These are phyloP conservation scores for Cyrtodaria siliqua DNA, from an alignment of 2,888 invertebrate genomes.

Conservation along the genomic window DNA sequence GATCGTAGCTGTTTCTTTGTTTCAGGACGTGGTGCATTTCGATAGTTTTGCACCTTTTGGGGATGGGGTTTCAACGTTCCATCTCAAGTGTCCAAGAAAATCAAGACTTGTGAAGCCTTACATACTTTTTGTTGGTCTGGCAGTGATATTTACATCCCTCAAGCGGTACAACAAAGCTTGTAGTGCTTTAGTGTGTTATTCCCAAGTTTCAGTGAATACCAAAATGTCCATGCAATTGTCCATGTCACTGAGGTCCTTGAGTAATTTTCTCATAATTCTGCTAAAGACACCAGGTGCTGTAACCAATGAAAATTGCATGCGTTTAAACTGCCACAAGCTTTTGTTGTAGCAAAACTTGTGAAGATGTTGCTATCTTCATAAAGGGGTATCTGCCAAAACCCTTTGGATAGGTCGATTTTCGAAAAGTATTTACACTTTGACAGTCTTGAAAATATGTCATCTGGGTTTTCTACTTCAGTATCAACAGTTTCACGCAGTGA, in stretches of 20 bases:
- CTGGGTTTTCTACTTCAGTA: conserved; percentile 54
- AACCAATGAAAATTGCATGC: conserved; percentile 12
- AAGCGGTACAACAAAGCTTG: not conserved
- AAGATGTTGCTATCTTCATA: not conserved
- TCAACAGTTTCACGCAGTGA: conserved; percentile 29
- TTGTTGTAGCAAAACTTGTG: no score
- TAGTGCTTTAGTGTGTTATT: not conserved
- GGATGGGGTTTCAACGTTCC: conserved; percentile 1
- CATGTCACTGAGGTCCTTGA: not conserved
- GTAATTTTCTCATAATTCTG: conserved; percentile 15
- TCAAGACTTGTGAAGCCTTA: not conserved
- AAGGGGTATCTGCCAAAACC: conserved; percentile 65
- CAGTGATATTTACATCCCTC: not conserved
- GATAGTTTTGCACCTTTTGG: not conserved
- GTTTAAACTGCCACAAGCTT: not conserved
- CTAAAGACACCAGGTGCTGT: not conserved
- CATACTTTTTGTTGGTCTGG: conserved; percentile 22
- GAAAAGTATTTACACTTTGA: conserved; percentile 48
- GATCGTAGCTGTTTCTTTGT: not conserved
- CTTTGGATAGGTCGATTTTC: conserved; percentile 60
- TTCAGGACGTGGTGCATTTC: not conserved
- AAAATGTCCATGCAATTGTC: conserved; percentile 9
- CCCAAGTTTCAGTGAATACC: not conserved
- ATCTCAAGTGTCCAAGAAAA: conserved; percentile 21
- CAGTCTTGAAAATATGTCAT: conserved; percentile 61